Conservation (phyloP, 2,888 invertebrate species). For the Pristionchus fissidentatus region DNA sequence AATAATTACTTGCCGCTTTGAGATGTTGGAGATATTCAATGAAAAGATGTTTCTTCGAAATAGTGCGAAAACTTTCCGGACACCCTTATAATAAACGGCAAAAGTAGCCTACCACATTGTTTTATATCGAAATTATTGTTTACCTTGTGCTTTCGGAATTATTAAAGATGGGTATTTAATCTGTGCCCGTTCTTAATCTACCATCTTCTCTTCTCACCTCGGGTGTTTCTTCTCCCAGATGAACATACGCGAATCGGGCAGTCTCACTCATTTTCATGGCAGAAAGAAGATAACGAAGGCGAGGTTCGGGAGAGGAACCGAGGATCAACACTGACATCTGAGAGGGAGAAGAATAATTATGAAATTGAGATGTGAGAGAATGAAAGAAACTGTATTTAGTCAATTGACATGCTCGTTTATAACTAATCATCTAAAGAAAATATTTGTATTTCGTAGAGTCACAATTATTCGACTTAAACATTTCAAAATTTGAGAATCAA, state of each 20-base stretch:
- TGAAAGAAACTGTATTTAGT: not conserved
- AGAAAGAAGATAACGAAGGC: conserved; percentile 70
- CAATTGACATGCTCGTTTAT: not conserved
- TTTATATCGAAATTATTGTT: too few species aligned
- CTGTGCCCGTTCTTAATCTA: not conserved
- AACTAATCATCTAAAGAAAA: not conserved
- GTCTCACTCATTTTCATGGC: conserved; percentile 71
- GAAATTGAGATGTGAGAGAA: not conserved
- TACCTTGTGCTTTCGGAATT: not conserved
- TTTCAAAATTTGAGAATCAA: not conserved
- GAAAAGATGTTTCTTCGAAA: too few species aligned
- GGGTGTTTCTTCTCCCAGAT: conserved; percentile 53
- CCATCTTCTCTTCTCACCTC: conserved; percentile 47
- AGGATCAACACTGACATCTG: conserved; percentile 70
- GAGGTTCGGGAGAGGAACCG: conserved; percentile 65
- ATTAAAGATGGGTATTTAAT: not conserved
- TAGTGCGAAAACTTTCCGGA: too few species aligned
- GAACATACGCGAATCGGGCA: conserved; percentile 73
- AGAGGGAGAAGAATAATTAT: too few species aligned
- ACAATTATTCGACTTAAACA: not conserved
- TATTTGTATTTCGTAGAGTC: not conserved
- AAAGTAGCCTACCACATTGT: too few species aligned
- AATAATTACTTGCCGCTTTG: too few species aligned
- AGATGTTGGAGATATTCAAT: too few species aligned
- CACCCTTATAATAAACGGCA: too few species aligned